Evolutionary conservation across 2,113 vertebrate genomes (phyloP), one percentile per base, ranked within the genome.

Genomic region (Parus major): DNA sequence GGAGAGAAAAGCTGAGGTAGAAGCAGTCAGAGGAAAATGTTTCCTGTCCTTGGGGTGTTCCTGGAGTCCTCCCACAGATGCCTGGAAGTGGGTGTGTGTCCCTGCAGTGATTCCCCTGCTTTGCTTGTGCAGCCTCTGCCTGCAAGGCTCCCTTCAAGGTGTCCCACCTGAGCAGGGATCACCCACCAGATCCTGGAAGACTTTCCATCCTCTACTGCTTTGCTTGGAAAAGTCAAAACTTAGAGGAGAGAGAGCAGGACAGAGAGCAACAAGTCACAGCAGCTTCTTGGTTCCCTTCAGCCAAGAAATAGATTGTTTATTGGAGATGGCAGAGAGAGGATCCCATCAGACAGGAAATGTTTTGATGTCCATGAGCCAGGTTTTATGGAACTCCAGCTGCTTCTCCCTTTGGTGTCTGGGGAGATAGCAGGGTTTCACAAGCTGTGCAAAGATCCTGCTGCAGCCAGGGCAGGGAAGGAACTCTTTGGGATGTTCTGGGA

Each of bases 61-160:
- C 72, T 39, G 11, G 2, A 0, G 0, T 1, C 22, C 44, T 59
- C 75, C 14, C 44, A 2, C 7, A 13, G 53, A 2, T 56, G 44
- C 41, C 46, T 82, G 88, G 47, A 16, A 11, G 12, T 3, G 1
- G 31, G 10, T 42, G 56, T 25, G 33, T n/a, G 56, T 69, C 39
- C 50, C 76, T 20, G 39, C 27, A 29, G 24, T 0, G 22, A 63
- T 16, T 59, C n/a, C 68, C n/a, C 68, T 68, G 57, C 50, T 59
- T 5, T 55, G 28, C 49, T 28, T 11, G 20, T 28, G 49, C 75
- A 68, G 16, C 31, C 31, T 63, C 59, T 81, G 59, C 75, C 59
- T 79, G 11, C 15, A 10, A 31, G 10, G 12, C 17, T n/a, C 41
- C 50, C 29, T 56, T 5, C 36, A 3, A 28, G n/a, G 19, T 33